Percentiles rank a stretch among this genome's conserved stretches.
Evolutionary conservation across 2,113 vertebrate genomes (phyloP).

Genomic region (Chaetorhynchus papuensis): DNA sequence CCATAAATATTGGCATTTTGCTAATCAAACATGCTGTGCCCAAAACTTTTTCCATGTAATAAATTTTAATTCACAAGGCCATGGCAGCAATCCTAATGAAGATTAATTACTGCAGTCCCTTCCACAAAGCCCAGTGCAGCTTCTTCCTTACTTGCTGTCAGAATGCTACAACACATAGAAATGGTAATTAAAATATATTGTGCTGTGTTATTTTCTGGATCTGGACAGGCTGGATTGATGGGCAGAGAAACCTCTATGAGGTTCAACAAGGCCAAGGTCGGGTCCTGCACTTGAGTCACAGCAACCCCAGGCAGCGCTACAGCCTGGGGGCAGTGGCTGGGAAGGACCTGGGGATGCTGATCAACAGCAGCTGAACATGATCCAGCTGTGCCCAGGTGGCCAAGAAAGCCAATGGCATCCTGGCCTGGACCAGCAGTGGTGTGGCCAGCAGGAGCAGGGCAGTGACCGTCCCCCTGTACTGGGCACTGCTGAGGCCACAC

Average conservation of each 20-base stretch:
- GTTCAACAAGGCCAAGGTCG: fast-evolving
- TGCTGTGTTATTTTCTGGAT: background rate
- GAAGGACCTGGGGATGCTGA: fast-evolving
- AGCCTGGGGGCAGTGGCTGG: background rate
- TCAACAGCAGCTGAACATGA: fast-evolving
- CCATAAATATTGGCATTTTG: constrained; percentile 47
- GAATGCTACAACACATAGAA: constrained; percentile 16
- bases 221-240: background rate
- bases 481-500: background rate
- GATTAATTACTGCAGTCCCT: constrained; percentile 74
- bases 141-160: constrained; percentile 59
- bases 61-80: constrained; percentile 71
- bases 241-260: background rate
- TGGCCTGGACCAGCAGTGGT: background rate
- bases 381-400: background rate
- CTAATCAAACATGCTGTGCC: constrained; percentile 61
- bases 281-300: background rate
- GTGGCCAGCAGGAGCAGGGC: background rate
- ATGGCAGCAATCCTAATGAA: constrained; percentile 67
- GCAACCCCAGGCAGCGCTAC: fast-evolving
- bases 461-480: background rate
- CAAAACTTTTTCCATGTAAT: constrained; percentile 50
- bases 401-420: background rate
- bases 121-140: constrained; percentile 45
- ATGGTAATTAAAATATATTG: constrained; percentile 57